Evolutionary conservation across 2,113 vertebrate genomes (phyloP).

Genomic region (Neodon shergylaensis): DNA sequence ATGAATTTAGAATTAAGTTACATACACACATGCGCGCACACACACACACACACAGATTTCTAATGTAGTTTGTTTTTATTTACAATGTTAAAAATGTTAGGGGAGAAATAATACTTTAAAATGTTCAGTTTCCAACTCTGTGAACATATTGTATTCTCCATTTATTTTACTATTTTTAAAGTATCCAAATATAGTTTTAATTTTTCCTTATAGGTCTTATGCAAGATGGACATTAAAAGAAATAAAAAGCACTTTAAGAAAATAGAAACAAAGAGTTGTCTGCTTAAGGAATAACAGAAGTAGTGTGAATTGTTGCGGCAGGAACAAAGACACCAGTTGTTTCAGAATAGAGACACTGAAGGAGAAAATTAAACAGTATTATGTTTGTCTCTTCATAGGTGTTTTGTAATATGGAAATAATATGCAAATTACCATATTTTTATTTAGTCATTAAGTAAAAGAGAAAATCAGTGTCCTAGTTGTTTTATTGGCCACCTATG

Average conservation of each 20-base stretch:
- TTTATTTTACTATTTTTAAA: slow-evolving; percentile 42
- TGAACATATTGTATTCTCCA: neutral
- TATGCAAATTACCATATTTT: slow-evolving; percentile 46
- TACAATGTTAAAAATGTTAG: slow-evolving; percentile 32
- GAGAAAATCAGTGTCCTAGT: neutral
- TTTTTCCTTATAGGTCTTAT: slow-evolving; percentile 9
- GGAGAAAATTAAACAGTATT: slow-evolving; percentile 15
- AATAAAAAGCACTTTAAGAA: neutral
- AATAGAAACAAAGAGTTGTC: slow-evolving; percentile 8
- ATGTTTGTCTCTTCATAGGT: neutral
- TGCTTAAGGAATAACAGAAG: slow-evolving; percentile 30
- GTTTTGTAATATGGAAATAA: neutral
- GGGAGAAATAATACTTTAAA: slow-evolving; percentile 12
- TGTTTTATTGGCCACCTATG: slow-evolving; percentile 3
- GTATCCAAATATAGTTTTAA: slow-evolving; percentile 17
- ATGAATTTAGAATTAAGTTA: slow-evolving; percentile 53
- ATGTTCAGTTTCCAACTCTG: slow-evolving; percentile 18
- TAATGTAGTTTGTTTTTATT: slow-evolving; percentile 16
- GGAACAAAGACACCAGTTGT: neutral
- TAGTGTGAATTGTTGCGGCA: neutral
- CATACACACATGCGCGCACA: neutral
- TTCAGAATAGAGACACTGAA: slow-evolving; percentile 12
- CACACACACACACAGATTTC: neutral
- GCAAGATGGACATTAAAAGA: slow-evolving; percentile 30
- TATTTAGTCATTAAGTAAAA: slow-evolving; percentile 30